Base-by-base conservation (phyloP, 2,888 invertebrate species). In the Rapana venosa region DNA sequence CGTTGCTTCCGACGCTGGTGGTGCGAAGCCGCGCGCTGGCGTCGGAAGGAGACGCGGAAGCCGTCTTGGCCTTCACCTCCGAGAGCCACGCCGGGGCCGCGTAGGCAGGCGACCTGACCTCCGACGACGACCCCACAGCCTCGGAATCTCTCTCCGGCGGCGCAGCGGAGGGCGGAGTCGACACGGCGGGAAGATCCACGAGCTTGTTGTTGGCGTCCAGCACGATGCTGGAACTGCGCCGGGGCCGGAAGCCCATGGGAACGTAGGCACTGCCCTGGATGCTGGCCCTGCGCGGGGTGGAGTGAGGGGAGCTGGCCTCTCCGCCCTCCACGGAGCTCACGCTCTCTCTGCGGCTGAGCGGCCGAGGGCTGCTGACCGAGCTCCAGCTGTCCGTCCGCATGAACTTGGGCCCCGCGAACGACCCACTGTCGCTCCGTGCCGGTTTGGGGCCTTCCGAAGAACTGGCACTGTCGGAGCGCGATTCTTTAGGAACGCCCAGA, bases 251-350 rank as follows among this genome's bases (percentile, higher is more conserved):
- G 1, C 88, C 92, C 26, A 91, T 91, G 26, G 91, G 92, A 58
- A 89, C 85, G 32, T 92, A 92, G 13, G 92, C 92, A 84, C 92
- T 92, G 77, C 92, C 90, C 26, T 90, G 85, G 36, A 92, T 90
- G 87, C 92, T 92, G 74, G 88, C 86, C n/a, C 88, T 89, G 2
- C 92, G 87, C 0, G 88, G 87, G 61, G 36, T 79, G 66, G 47
- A 26, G 36, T 30, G 26, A n/a, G 88, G 22, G 47, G 83, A 22
- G 22, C 77, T 32, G 32, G 66, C 30, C 85, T n/a, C 89, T 36
- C 74, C 83, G 26, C 61, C 88, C 35, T 89, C 89, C 81, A 83
- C 66, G 13, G 89, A 89, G 26, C 89, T 89, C 61, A 32, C 58
- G 58, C 89, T 89, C n/a, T 85, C 85, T n/a, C 89, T 70, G 35